Conservation (phyloP, 2,888 invertebrate species). For the Cyaniris semiargus region DNA sequence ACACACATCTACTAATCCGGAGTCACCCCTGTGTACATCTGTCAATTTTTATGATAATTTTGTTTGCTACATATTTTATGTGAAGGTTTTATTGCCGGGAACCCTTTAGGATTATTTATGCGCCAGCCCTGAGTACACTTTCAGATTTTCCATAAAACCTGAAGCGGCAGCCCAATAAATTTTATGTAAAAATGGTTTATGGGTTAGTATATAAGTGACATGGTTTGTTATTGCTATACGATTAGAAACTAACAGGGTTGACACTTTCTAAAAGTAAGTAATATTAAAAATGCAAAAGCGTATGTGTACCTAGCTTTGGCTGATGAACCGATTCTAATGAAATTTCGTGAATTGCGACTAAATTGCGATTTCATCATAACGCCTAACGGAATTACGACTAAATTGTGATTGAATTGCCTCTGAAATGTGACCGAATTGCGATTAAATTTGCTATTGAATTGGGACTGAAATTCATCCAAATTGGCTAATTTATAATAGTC, state of each 20-base stretch:
- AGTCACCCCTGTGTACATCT: neutral
- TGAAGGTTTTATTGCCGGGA: slow-evolving; percentile 9
- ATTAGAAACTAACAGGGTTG: neutral
- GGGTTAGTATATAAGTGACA: neutral
- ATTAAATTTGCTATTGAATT: too few species aligned
- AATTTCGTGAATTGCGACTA: too few species aligned
- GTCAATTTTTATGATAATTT: slow-evolving; percentile 25
- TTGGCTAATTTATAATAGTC: too few species aligned
- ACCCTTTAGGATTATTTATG: slow-evolving; percentile 21
- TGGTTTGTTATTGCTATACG: neutral
- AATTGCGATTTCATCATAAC: too few species aligned
- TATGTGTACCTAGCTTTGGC: too few species aligned
- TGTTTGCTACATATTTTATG: slow-evolving; percentile 22
- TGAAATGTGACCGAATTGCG: too few species aligned
- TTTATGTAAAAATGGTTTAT: slow-evolving; percentile 23
- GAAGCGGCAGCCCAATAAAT: slow-evolving; percentile 12
- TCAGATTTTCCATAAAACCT: slow-evolving; percentile 25
- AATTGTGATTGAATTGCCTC: too few species aligned
- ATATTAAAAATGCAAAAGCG: too few species aligned
- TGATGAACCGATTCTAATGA: too few species aligned
- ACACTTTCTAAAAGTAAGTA: neutral
- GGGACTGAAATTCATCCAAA: too few species aligned
- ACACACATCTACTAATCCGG: neutral
- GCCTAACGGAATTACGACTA: too few species aligned
- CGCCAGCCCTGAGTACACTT: slow-evolving; percentile 14